Conservation (phyloP, 2,113 vertebrate species). For the Hystrix brachyura region DNA sequence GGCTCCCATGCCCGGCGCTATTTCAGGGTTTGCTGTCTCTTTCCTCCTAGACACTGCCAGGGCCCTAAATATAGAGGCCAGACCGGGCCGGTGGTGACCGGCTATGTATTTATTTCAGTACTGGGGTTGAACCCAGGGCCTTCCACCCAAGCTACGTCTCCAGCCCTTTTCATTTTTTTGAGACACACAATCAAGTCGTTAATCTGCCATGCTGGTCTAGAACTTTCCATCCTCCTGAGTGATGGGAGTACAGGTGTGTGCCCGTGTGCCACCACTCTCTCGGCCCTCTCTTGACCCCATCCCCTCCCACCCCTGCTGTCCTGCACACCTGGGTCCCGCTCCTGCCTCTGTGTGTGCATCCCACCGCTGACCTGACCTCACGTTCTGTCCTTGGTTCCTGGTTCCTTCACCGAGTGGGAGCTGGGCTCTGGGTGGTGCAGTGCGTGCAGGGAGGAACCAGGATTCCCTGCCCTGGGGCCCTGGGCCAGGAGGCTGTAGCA, state of each 20-base stretch:
- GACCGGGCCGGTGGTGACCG: not conserved
- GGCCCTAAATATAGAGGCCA: conserved; percentile 83
- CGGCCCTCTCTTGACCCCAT: not conserved
- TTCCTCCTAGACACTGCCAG: conserved; percentile 72
- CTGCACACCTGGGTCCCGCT: not conserved
- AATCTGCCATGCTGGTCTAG: not conserved
- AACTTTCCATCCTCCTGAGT: not conserved
- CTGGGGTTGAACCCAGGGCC: not conserved
- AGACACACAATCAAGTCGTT: not conserved
- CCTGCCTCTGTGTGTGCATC: not conserved
- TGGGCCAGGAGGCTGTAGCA: not conserved
- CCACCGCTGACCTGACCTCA: not conserved
- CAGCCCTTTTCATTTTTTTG: not conserved
- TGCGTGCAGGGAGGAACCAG: not conserved
- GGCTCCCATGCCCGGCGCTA: conserved; percentile 67
- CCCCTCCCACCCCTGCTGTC: not conserved
- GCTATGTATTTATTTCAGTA: not conserved
- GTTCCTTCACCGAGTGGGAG: not conserved
- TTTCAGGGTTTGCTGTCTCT: conserved; percentile 76
- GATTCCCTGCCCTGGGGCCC: not conserved
- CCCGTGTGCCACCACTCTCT: not conserved
- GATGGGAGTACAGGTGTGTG: not conserved
- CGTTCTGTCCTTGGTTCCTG: not conserved
- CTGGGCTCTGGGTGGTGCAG: not conserved
- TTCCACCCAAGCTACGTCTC: not conserved